Conservation (phyloP, 1,140 invertebrate species). For the Brachionus rotundiformis region DNA sequence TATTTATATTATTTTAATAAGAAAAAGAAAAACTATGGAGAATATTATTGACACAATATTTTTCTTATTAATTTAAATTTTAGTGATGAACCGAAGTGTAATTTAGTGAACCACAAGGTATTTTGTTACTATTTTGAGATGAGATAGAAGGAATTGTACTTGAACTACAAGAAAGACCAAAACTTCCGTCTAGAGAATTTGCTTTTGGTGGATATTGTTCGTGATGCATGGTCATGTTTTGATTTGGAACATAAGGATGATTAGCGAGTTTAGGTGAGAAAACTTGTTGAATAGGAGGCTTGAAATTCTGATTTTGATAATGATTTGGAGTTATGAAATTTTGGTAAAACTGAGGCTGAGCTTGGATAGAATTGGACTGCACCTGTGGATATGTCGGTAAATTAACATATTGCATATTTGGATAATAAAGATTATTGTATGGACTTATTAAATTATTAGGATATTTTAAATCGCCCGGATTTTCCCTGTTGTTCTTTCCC, state of each 20-base stretch:
- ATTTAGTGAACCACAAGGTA: neutral
- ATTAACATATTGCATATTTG: constrained; percentile 17
- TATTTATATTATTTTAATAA: neutral
- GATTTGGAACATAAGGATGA: neutral
- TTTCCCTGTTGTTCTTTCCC: neutral
- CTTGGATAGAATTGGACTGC: neutral
- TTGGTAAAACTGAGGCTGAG: neutral
- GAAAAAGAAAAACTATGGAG: neutral
- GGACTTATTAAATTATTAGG: neutral
- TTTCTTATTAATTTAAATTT: too few species aligned
- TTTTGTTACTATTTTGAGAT: constrained; percentile 27
- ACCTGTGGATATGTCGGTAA: neutral
- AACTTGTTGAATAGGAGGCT: neutral
- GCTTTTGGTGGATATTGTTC: neutral
- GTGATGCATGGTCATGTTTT: neutral
- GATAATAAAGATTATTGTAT: constrained; percentile 32
- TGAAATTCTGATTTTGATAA: constrained; percentile 23
- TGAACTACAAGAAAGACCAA: constrained; percentile 10
- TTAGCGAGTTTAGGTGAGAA: neutral
- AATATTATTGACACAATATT: too few species aligned
- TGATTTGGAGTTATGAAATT: too few species aligned
- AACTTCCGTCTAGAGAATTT: constrained; percentile 13
- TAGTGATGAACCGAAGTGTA: constrained; percentile 4
- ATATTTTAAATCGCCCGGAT: neutral
- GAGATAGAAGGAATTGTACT: constrained; percentile 40